These are phyloP conservation scores for Lasius platythorax DNA, from an alignment of 2,888 invertebrate genomes.

Conservation along the genomic window DNA sequence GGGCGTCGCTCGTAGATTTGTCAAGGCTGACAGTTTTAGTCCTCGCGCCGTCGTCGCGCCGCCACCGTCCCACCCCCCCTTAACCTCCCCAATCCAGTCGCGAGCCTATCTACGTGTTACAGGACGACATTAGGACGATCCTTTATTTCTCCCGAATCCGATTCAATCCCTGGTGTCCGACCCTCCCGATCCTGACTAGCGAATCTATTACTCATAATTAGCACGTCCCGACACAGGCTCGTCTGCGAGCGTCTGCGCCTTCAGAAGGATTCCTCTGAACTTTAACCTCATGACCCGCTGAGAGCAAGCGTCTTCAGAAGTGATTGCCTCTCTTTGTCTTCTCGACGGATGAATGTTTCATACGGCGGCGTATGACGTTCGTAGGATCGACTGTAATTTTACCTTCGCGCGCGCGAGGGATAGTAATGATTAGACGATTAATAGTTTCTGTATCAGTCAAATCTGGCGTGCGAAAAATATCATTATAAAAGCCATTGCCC, in stretches of 20 bases:
- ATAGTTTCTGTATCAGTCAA: conserved; percentile 11
- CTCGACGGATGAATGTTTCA: conserved; percentile 27
- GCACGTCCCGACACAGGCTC: not conserved
- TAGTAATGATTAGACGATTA: conserved; percentile 16
- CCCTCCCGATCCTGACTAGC: not conserved
- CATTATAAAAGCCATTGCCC: conserved; percentile 16
- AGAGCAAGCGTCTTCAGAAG: conserved; percentile 15
- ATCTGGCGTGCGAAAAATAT: conserved; percentile 20
- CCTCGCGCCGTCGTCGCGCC: conserved; percentile 67
- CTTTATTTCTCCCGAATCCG: conserved; percentile 24
- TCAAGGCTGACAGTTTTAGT: conserved; percentile 79
- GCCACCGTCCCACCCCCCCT: conserved; percentile 17
- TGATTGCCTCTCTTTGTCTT: conserved; percentile 3
- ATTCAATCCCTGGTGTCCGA: not conserved
- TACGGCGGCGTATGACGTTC: not conserved
- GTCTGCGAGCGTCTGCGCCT: conserved; percentile 22
- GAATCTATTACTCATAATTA: conserved; percentile 65
- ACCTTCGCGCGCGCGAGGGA: not conserved
- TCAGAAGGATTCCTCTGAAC: conserved; percentile 25
- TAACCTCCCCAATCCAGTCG: conserved; percentile 34
- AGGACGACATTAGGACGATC: conserved; percentile 20
- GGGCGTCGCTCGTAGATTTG: conserved; percentile 78
- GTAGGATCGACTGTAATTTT: conserved; percentile 20
- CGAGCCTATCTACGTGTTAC: conserved; percentile 55
- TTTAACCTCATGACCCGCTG: conserved; percentile 42